Evolutionary conservation across 2,113 vertebrate genomes (phyloP).

Genomic region (Monopterus albus): DNA sequence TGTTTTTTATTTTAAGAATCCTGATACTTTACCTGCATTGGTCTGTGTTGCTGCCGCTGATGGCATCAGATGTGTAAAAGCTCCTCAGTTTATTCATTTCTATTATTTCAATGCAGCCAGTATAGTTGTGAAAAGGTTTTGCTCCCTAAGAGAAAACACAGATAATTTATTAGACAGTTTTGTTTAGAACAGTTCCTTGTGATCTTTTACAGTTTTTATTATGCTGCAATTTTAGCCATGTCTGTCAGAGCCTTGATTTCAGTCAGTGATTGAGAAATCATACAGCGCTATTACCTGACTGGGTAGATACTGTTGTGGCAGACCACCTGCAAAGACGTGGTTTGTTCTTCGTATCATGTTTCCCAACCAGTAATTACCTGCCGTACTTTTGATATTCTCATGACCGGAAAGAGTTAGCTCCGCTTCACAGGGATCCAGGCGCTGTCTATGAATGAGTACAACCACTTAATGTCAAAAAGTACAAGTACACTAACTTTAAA

Average conservation of each 20-base stretch:
- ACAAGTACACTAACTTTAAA: too few species aligned
- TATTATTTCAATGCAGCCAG: conserved; percentile 86
- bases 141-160: conserved; percentile 73
- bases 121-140: conserved; percentile 85
- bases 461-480: neutral
- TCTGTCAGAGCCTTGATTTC: neutral
- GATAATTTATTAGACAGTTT: conserved; percentile 3
- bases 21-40: conserved; percentile 84
- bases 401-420: conserved; percentile 78
- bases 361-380: conserved; percentile 69
- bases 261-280: neutral
- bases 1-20: neutral
- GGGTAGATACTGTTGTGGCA: conserved; percentile 73
- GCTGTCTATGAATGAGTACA: conserved; percentile 78
- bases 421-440: conserved; percentile 82
- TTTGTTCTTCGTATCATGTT: conserved; percentile 70
- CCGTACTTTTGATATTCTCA: conserved; percentile 58
- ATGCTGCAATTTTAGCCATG: neutral
- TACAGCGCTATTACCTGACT: conserved; percentile 76
- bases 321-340: conserved; percentile 83
- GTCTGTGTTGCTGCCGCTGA: conserved; percentile 79
- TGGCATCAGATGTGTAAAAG: conserved; percentile 80
- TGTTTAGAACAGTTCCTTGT: neutral
- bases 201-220: neutral
- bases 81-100: conserved; percentile 84